Evolutionary conservation across 2,888 invertebrate species (phyloP), one percentile per base, ranked within the genome.

Genomic region (Cantharis rustica): DNA sequence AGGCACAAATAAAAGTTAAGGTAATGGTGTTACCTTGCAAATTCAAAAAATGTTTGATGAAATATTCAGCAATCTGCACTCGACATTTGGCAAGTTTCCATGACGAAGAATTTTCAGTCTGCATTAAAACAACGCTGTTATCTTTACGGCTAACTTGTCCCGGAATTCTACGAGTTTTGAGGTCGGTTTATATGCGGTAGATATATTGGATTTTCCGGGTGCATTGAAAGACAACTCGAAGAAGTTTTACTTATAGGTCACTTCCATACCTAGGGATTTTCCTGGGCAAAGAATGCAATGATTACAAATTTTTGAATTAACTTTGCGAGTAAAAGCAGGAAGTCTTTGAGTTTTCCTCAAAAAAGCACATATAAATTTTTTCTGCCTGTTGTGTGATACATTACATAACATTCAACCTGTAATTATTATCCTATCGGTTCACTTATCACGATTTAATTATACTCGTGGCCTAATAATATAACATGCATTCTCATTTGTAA

Each of bases 171-270:
- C 77, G 72, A 77, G 75, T 66, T 70, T 16, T 47, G 70, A 63
- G 78, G 75, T 75, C 75, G 78, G 68, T 27, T 31, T 75, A 63
- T 63, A 75, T 78, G 78, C 78, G 78, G 78, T 73, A 78, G 72
- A 75, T 75, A 71, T 75, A 77, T 77, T 68, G 75, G 74, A 72
- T 77, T 77, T 74, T 72, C 72, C 27, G 20, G 27, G 74, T 74
- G 74, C 77, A 75, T 72, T 72, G 77, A 27, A 72, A 75, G 69
- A 70, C 68, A 77, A 77, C 78, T 80, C 15, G 80, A 78, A 80
- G 79, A 80, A 80, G 20, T 20, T 66, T 66, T 20, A 20, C 4
- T 66, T 66, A 66, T 66, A 66, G 64, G 64, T 66, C 64, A 66
- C 20, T 66, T 47, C n/a, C 31, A 16, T 69, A 31, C 31, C 15